Evolutionary conservation across 2,888 invertebrate species (phyloP), one percentile per base, ranked within the genome.

Genomic region (Polylopha cassiicola): DNA sequence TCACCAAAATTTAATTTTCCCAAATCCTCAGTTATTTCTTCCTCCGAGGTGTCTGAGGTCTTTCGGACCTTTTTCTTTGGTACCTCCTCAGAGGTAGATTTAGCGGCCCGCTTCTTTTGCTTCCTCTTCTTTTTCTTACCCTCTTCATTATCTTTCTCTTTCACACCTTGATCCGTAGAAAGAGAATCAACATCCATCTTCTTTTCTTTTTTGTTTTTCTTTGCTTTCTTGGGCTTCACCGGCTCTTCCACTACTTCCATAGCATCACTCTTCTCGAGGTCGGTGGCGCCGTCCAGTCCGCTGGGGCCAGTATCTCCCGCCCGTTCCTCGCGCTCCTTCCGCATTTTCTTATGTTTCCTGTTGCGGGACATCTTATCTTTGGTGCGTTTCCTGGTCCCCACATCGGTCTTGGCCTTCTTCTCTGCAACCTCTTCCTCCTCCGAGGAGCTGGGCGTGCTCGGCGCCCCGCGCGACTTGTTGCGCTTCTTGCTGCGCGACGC

Each of bases 361-460:
- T 82, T 82, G 7, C 81, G 80, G 1, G 82, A 81, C 46, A 82
- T 82, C 39, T 76, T 79, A 20, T 82, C 65, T 46, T 82, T 82
- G 43, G 81, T 79, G 1, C 73, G 45, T 45, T 73, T 77, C 3
- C n/a, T 42, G 2, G 47, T 51, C 4, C 57, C 39, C 4, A 26
- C 10, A 14, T 38, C 45, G 4, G 43, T 42, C 21, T 46, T 45
- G n/a, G 56, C 33, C 13, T 43, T 50, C 10, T 73, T 65, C 9
- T 48, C 26, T 3, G 51, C 37, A 10, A 60, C 55, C 21, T 65
- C 62, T 9, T 44, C 42, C 4, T 28, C 26, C 6, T 31, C 26
- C 1, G 54, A 47, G 2, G 53, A 48, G 10, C 50, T 66, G 49
- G 74, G 77, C 61, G 73, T 75, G 7, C 74, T 75, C 1, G 79